These are phyloP conservation scores for Troilus luridus DNA, from an alignment of 2,888 invertebrate species.

Conservation along the genomic window DNA sequence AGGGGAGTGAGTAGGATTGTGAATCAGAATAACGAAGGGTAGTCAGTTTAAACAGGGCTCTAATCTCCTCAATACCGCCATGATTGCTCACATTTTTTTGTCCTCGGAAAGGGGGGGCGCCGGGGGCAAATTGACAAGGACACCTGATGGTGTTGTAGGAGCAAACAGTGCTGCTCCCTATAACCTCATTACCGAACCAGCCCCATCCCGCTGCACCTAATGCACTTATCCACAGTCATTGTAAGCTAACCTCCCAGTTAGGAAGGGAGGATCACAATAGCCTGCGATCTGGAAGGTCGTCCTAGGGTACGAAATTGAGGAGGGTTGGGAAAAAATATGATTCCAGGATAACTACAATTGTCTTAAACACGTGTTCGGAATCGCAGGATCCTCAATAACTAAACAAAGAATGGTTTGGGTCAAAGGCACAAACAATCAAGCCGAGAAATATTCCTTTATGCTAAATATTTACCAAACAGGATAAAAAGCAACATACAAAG, in stretches of 20 bases:
- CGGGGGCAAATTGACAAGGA: constrained; percentile 56
- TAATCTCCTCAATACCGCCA: constrained; percentile 62
- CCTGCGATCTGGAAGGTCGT: background rate
- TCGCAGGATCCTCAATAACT: background rate
- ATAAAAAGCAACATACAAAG: too few species aligned
- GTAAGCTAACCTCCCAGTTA: constrained; percentile 13
- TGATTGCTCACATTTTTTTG: constrained; percentile 61
- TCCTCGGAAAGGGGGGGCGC: constrained; percentile 38
- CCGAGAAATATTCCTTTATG: too few species aligned
- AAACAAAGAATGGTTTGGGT: background rate
- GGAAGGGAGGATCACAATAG: background rate
- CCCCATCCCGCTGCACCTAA: background rate
- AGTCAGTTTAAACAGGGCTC: constrained; percentile 61
- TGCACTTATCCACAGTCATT: background rate
- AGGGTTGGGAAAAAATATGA: background rate
- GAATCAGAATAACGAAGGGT: constrained; percentile 47
- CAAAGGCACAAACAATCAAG: background rate
- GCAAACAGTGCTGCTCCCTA: constrained; percentile 47
- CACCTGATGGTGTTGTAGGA: constrained; percentile 58
- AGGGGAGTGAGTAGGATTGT: background rate
- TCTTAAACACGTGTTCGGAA: background rate
- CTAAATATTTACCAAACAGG: too few species aligned
- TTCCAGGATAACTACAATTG: background rate
- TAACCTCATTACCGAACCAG: constrained; percentile 28
- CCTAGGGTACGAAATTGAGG: background rate